Percentiles rank a stretch among this genome's conserved stretches.
Conservation (phyloP, 2,888 invertebrate genomes). For the Athripsodes cinereus region DNA sequence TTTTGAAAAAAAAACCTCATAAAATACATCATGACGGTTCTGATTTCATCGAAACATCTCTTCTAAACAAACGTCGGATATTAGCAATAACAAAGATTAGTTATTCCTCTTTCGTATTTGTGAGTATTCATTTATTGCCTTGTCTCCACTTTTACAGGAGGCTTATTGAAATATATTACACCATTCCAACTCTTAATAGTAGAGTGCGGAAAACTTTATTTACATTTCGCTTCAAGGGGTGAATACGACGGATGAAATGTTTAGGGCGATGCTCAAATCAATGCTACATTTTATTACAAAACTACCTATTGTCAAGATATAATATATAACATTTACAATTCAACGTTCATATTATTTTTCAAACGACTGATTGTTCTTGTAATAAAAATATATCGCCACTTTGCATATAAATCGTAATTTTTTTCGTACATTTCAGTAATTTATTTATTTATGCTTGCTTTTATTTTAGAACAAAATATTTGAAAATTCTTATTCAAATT, state of each 20-base stretch:
- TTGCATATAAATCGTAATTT: too few relatives aligned
- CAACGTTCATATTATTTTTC: too few relatives aligned
- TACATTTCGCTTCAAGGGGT: neutral
- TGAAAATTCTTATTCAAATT: too few relatives aligned
- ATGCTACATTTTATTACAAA: neutral
- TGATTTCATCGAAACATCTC: neutral
- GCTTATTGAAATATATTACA: slow-evolving; percentile 1
- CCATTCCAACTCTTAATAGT: neutral
- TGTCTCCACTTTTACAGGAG: neutral
- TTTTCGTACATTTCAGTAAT: too few relatives aligned
- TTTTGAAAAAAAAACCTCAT: neutral
- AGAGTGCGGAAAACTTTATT: neutral
- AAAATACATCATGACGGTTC: neutral
- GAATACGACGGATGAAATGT: neutral
- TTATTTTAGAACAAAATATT: too few relatives aligned
- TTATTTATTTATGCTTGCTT: too few relatives aligned
- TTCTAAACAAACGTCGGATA: neutral
- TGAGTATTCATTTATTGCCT: slow-evolving; percentile 1
- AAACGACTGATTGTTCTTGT: too few relatives aligned
- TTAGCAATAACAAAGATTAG: slow-evolving; percentile 1
- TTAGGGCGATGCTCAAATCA: neutral
- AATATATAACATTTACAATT: too few relatives aligned
- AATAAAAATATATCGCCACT: too few relatives aligned
- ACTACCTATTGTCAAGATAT: too few relatives aligned
- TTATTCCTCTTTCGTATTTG: neutral